phyloP scores from a whole-genome alignment of 2,113 vertebrate species.

The Epinephelus lanceolatus region DNA sequence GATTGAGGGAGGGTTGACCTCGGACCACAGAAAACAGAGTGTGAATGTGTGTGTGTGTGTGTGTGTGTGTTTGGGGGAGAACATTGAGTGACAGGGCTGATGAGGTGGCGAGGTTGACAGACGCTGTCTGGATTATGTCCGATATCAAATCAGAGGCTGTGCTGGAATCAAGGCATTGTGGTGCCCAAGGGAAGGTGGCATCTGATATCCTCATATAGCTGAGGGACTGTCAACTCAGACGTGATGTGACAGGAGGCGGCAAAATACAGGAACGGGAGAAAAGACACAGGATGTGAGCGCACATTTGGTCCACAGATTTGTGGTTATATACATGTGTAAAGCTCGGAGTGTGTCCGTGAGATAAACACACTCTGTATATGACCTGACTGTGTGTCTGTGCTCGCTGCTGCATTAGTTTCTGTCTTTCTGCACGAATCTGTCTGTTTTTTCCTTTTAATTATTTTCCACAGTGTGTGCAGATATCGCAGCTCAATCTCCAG shows the following conservation, averaged over 20 bases:
- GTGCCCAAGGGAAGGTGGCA: slow-evolving; percentile 37
- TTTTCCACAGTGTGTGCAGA: too few species aligned
- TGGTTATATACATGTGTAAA: not conserved
- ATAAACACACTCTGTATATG: not conserved
- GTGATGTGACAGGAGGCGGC: slow-evolving; percentile 4
- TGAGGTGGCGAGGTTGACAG: slow-evolving; percentile 46
- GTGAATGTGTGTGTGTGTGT: slow-evolving; percentile 3
- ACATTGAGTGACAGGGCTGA: slow-evolving; percentile 57
- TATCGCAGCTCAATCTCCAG: too few species aligned
- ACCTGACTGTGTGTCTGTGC: not conserved
- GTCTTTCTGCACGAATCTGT: not conserved
- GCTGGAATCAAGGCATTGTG: slow-evolving; percentile 44
- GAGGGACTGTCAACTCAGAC: slow-evolving; percentile 23
- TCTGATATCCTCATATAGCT: slow-evolving; percentile 44
- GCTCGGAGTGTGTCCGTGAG: not conserved
- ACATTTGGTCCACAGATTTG: not conserved
- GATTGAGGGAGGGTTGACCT: slow-evolving; percentile 58
- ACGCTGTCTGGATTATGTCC: slow-evolving; percentile 65
- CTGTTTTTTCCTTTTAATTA: not conserved
- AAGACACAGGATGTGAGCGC: not conserved
- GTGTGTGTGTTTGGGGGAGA: slow-evolving; percentile 1
- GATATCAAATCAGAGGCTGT: slow-evolving; percentile 60
- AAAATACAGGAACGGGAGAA: not conserved
- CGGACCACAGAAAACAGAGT: slow-evolving; percentile 11
- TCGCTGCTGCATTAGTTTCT: not conserved